phyloP scores from a whole-genome alignment of 2,797 vertebrate genomes.

The Crenichthys baileyi region DNA sequence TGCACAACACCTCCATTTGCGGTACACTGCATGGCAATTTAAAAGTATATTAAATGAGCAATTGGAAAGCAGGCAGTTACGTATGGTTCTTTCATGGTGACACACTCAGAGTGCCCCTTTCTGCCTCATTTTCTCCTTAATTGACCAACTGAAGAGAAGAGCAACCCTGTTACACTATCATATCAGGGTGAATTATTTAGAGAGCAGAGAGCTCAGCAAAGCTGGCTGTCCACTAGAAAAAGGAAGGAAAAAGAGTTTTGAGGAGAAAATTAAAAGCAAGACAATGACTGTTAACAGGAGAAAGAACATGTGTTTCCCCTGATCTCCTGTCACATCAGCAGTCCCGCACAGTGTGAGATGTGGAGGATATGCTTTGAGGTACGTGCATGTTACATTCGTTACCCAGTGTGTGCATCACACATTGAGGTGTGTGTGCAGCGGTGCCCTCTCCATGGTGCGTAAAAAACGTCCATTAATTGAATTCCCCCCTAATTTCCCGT shows the following conservation, averaged over 20 bases:
- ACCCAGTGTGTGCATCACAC: conserved; percentile 44
- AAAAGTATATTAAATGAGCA: conserved; percentile 65
- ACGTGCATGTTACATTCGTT: conserved; percentile 38
- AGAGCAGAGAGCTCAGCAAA: conserved; percentile 34
- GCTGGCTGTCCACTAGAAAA: conserved; percentile 8
- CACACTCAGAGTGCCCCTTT: conserved; percentile 66
- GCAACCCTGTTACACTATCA: conserved; percentile 43
- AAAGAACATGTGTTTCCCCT: conserved; percentile 53
- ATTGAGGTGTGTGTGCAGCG: conserved; percentile 56
- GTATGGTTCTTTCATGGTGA: conserved; percentile 69
- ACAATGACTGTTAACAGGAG: conserved; percentile 23
- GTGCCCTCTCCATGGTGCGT: conserved; percentile 92
- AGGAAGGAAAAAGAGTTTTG: conserved; percentile 32
- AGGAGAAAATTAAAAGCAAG: conserved; percentile 27
- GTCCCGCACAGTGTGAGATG: conserved; percentile 79
- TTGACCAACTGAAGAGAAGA: conserved; percentile 68
- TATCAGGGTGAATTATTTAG: conserved; percentile 36
- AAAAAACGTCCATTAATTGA: conserved; percentile 98
- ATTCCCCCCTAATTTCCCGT: conserved; percentile 94
- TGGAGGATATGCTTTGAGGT: conserved; percentile 71
- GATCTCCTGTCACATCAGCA: conserved; percentile 44
- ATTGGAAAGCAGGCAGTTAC: conserved; percentile 58
- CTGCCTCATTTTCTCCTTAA: conserved; percentile 76
- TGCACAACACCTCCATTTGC: conserved; percentile 22
- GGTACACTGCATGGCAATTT: conserved; percentile 51